Conservation (phyloP, 2,113 vertebrate genomes). For the Zapus hudsonius region DNA sequence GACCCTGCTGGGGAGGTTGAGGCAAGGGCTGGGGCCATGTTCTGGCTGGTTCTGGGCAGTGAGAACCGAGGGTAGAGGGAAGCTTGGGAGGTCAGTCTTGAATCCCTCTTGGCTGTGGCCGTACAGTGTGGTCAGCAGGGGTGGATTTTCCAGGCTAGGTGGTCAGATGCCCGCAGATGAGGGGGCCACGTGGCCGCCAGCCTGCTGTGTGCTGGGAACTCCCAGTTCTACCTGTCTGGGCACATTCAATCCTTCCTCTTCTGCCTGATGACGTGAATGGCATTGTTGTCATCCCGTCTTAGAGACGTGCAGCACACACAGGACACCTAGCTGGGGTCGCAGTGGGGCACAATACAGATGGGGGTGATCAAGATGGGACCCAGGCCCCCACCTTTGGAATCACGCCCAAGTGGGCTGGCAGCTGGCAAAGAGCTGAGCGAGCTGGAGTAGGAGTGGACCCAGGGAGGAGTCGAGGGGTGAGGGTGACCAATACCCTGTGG, state of each 20-base stretch:
- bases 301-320: rapidly evolving
- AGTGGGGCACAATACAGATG: rapidly evolving
- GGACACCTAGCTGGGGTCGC: not conserved
- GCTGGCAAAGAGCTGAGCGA: rapidly evolving
- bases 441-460: not conserved
- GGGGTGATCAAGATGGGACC: rapidly evolving
- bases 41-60: too few relatives aligned
- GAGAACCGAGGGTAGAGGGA: not conserved
- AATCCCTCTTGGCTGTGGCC: not conserved
- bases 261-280: rapidly evolving
- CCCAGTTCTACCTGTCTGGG: not conserved
- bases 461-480: not conserved
- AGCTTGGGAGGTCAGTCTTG: rapidly evolving
- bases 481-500: too few relatives aligned
- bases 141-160: too few relatives aligned
- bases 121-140: not conserved
- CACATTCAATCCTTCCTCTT: rapidly evolving
- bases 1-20: not conserved
- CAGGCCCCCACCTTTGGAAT: not conserved
- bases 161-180: not conserved
- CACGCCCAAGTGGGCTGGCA: rapidly evolving
- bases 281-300: rapidly evolving
- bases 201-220: rapidly evolving
- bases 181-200: too few relatives aligned
- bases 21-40: not conserved